Evolutionary conservation across 2,888 invertebrate genomes (phyloP), one percentile per base, ranked within the genome.

Genomic region (Dioctria linearis): DNA sequence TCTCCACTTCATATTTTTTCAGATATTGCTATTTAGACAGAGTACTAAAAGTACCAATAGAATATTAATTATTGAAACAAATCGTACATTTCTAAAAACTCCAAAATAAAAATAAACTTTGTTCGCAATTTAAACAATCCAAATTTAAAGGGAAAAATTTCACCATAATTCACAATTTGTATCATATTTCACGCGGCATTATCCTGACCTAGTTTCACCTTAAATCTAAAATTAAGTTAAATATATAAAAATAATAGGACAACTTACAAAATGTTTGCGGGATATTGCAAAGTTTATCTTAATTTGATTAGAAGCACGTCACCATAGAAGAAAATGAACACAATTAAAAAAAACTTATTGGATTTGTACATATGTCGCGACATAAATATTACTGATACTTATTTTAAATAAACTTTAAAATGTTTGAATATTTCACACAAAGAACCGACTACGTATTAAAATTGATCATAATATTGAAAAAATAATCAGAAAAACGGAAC

Each of bases 261-360:
- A 66, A 66, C 66, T 66, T 66, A 66, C 66, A 11, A 42, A 11
- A 2, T 13, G 40, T 66, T n/a, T 43, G 66, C 46, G 66, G 42
- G 13, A 43, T 66, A 66, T 11, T n/a, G 66, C 66, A 66, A 43
- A 42, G 40, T 40, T 66, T 66, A 66, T 54, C n/a, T 54, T 66
- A 66, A 66, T 66, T 66, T 66, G 42, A 66, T 66, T 66, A 43
- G 43, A 13, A 40, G n/a, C 66, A 66, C 66, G 66, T 66, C 66
- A 66, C 66, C 13, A 66, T 66, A n/a, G 46, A 43, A 66, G 25
- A 42, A 66, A 66, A 66, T 66, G n/a, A 9, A 42, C 43, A 25
- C 66, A 42, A 25, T 66, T 66, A 66, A 42, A 11, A 43, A 66
- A 13, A 11, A 66, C 13, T 65, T 66, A 11, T 54, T 54, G 9